Base-by-base conservation (phyloP, 2,888 invertebrate genomes). In the Reticulitermes lucifugus region DNA sequence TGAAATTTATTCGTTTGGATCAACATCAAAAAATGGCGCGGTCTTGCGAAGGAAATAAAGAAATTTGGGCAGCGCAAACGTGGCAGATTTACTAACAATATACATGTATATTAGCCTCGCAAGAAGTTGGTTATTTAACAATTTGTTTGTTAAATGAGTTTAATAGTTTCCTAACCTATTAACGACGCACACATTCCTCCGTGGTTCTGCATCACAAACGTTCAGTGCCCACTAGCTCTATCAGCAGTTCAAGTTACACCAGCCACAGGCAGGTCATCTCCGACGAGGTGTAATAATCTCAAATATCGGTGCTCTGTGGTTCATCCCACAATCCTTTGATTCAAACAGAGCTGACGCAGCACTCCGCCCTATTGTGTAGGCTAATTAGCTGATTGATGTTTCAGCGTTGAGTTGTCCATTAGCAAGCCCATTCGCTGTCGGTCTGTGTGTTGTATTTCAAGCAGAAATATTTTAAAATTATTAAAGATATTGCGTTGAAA, bases 331-430 rank as follows among this genome's bases (percentile, higher is more conserved):
- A 73, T 73, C 73, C 73, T 73, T 73, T 73, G 73, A 73, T 73
- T 73, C 41, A 73, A 41, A 73, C 35, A 73, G 73, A 73, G 71
- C n/a, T 73, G 41, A 73, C 41, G 35, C 41, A 21, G 14, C 71
- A 9, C 71, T 71, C 71, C 71, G 25, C 35, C 73, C 35, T 29
- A 73, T 73, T 73, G 73, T 41, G 73, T 41, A 29, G 35, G 41
- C 73, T 73, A 73, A 73, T 73, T 73, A 35, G 35, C 73, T 73
- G 73, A 73, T 73, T 73, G 73, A 73, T 73, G 73, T 41, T 70
- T 7, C 25, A 25, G 70, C 70, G 25, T 25, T 70, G 70, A 25
- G 70, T 25, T 70, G 25, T 70, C 70, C 70, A 70, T 70, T 70
- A 70, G 70, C 70, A 29, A 29, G 14, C 55, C 55, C 55, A 4